Conservation (phyloP, 64 coral and sea anemone genomes). For the Actinia tenebrosa region DNA sequence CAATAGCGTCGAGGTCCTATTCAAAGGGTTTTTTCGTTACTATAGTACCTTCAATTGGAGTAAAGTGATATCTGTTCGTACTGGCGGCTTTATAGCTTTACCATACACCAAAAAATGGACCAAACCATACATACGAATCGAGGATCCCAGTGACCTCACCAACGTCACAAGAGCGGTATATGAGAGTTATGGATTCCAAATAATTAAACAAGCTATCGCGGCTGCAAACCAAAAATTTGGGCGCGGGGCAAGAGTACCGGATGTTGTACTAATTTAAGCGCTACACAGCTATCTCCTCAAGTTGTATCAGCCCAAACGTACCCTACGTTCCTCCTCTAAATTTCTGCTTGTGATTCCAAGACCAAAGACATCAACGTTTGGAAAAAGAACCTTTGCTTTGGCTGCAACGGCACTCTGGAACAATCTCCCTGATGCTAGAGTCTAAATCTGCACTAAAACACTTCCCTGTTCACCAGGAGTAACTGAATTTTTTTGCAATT, state of each 20-base stretch:
- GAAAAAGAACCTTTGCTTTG: too few relatives aligned
- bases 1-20: slow-evolving; percentile 12
- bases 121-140: slow-evolving; percentile 44
- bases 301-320: too few relatives aligned
- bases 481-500: too few relatives aligned
- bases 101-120: slow-evolving; percentile 41
- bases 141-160: slow-evolving; percentile 37
- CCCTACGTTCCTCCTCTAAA: too few relatives aligned
- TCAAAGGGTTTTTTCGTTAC: slow-evolving; percentile 56
- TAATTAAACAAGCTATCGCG: slow-evolving; percentile 23
- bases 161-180: slow-evolving; percentile 56
- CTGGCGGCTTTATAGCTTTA: slow-evolving; percentile 11
- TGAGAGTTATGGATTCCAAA: background rate
- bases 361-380: too few relatives aligned
- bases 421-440: too few relatives aligned
- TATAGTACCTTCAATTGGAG: slow-evolving; percentile 46
- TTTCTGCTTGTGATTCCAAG: too few relatives aligned
- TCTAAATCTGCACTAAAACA: too few relatives aligned
- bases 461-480: too few relatives aligned
- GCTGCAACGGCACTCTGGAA: too few relatives aligned
- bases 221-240: slow-evolving; percentile 27
- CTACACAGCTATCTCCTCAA: too few relatives aligned
- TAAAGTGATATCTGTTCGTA: slow-evolving; percentile 27
- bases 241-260: background rate
- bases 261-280: background rate